Base-by-base conservation (phyloP, 2,797 vertebrate genomes). In the Enteromius mattozi region DNA sequence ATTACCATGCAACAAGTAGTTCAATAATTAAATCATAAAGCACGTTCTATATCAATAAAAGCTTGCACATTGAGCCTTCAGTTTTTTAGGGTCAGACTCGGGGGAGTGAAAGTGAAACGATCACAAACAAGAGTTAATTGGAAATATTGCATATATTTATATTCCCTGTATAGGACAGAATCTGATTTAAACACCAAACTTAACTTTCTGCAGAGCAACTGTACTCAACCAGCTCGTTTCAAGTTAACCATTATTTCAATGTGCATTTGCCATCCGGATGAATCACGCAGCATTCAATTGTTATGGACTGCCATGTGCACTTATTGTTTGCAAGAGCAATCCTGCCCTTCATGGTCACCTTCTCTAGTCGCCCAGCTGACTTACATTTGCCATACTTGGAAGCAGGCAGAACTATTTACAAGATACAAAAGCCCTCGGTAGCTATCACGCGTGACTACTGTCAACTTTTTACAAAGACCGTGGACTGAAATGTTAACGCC, bases 271-370 rank as follows among this genome's bases (percentile, higher is more conserved):
- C 6, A 2, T 65, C 49, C 10, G 7, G 3, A 30, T 30, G 16
- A 65, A 49, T 40, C 16, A 30, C n/a, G 66, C 24, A 66, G 27
- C 3, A 1, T 19, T 59, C 5, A 79, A 71, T 78, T 24, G 0
- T 16, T 54, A 37, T 40, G 30, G 66, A 49, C 14, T 13, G 14
- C 77, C 9, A 33, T 24, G 2, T 45, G 17, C 30, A 80, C 16
- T 14, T 42, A 21, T 14, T 63, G 47, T 85, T 65, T 27, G 12
- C 74, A 79, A 35, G 10, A 35, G 21, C 54, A 49, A 35, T 84
- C 27, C 80, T 89, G 94, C 68, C 93, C 95, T 95, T 94, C 92
- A 92, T 82, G 33, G 86, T 93, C 91, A 92, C 93, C 91, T 93
- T 92, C 81, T 54, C 27, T 8, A 45, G 27, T 47, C 24, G 49